A percentile compares a stretch with the other conserved stretches of the same genome.
Evolutionary conservation across 2,113 vertebrate genomes (phyloP).

Genomic region (Malurus alboscapulatus): DNA sequence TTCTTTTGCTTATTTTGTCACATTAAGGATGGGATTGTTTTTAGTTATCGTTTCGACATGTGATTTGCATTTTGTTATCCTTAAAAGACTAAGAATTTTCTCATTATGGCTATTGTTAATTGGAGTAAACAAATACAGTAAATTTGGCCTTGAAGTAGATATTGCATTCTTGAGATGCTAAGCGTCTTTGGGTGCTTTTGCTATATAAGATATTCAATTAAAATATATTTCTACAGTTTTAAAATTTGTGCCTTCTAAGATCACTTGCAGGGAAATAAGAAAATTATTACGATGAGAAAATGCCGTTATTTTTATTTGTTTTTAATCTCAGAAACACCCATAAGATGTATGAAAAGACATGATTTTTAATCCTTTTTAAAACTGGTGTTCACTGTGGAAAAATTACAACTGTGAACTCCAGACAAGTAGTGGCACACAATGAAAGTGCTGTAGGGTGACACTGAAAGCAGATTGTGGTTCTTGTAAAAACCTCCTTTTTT

Average conservation of each 20-base stretch:
- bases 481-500: not conserved
- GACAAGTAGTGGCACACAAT: not conserved
- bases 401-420: not conserved
- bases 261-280: not conserved
- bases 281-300: not conserved
- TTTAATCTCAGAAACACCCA: conserved; percentile 7
- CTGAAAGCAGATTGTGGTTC: not conserved
- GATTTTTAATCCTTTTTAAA: not conserved
- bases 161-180: conserved; percentile 1
- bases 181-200: not conserved
- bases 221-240: not conserved
- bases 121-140: not conserved
- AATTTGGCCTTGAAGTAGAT: conserved; percentile 13
- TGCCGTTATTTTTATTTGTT: not conserved
- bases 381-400: not conserved
- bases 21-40: not conserved
- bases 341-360: not conserved
- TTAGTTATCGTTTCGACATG: not conserved
- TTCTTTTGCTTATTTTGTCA: not conserved
- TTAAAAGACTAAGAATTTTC: conserved; percentile 26
- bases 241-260: not conserved
- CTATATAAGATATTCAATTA: not conserved
- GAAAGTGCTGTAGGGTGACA: not conserved
- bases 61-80: conserved; percentile 21
- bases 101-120: conserved; percentile 28